Base-by-base conservation (phyloP, 1,140 invertebrate species). In the Plutomurus gul region DNA sequence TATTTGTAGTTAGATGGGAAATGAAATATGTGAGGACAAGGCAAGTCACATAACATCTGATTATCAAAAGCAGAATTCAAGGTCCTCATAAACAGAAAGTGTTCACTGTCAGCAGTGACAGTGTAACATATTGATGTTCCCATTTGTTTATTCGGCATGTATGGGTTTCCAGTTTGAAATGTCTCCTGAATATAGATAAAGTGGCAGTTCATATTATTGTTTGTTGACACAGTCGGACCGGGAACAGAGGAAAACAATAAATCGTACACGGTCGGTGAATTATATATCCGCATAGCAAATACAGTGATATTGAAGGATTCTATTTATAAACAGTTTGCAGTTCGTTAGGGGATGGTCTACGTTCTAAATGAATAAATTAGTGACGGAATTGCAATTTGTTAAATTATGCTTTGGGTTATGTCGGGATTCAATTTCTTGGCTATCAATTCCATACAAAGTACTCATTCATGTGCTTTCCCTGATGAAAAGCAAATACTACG, bases 61-160 rank as follows among this genome's bases (percentile, higher is more conserved):
- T n/a, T n/a, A n/a, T n/a, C 56, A 65, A 65, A 65, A 65, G 25
- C 56, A 36, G 27, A n/a, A 65, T 30, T 65, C 56, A 65, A 65
- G 56, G 56, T 30, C 16, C 56, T 36, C 30, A 18, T n/a, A 27
- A 65, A 65, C 36, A 65, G 36, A 65, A n/a, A n/a, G n/a, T n/a
- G n/a, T 65, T 65, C 56, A 65, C 56, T 65, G 56, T 30, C 56
- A 65, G 36, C 27, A 27, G 30, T 33, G 56, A 65, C 56, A 65
- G 56, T 6, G 18, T 33, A 65, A 65, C 27, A 33, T 65, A 65
- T 65, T 30, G 27, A 33, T 65, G 36, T 65, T 65, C 30, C n/a
- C 16, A 30, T 33, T 65, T n/a, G 56, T 65, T 65, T 65, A 65
- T 65, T 65, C 36, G 30, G 30, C 56, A n/a, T n/a, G n/a, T 65